Percentiles rank a stretch among this genome's conserved stretches.
Evolutionary conservation across 2,113 vertebrate species (phyloP).

Genomic region (Mellivora capensis): DNA sequence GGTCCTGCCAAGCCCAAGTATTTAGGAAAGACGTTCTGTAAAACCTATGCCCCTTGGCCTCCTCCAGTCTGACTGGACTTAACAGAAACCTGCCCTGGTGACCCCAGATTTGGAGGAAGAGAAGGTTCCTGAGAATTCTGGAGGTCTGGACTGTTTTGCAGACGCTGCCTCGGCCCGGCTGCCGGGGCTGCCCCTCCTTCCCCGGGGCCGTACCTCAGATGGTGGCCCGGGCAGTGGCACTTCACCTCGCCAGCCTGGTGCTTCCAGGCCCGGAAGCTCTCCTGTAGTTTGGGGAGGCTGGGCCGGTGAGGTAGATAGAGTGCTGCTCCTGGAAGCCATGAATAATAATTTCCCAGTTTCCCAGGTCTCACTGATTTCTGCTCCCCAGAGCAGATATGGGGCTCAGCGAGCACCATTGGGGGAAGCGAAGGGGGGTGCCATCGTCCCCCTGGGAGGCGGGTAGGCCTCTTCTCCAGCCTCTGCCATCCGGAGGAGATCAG

Average conservation of each 20-base stretch:
- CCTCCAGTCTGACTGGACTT: background rate
- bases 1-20: background rate
- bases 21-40: background rate
- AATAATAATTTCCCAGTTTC: background rate
- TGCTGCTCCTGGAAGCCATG: background rate
- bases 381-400: background rate
- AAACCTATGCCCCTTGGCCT: background rate
- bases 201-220: background rate
- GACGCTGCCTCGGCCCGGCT: background rate
- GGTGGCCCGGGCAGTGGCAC: background rate
- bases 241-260: background rate
- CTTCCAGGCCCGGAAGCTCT: background rate
- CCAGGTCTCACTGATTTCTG: background rate
- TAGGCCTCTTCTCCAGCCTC: background rate
- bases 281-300: background rate
- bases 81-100: background rate
- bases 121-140: background rate
- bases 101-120: background rate
- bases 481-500: background rate
- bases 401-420: background rate
- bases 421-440: background rate
- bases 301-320: background rate
- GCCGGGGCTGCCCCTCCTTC: background rate
- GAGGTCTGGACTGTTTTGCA: background rate
- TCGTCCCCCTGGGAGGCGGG: fast-evolving